Evolutionary conservation across 2,797 vertebrate species (phyloP).

Genomic region (Lagorchestes hirsutus): DNA sequence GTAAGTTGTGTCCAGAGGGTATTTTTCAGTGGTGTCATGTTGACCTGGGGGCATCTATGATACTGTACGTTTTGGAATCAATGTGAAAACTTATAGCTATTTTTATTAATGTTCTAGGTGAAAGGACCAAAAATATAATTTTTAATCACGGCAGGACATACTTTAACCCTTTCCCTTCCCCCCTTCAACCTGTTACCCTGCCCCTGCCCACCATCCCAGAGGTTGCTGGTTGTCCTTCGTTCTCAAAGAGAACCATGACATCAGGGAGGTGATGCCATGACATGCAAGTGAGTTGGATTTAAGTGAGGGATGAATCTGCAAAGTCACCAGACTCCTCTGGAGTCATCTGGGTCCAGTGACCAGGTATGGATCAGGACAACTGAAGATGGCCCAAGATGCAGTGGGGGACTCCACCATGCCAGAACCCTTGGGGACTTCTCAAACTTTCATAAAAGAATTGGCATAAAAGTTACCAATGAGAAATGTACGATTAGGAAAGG

Average conservation of each 20-base stretch:
- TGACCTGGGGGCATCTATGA: conserved; percentile 16
- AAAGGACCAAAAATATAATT: conserved; percentile 38
- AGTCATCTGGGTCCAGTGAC: too few relatives aligned
- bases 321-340: too few relatives aligned
- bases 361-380: too few relatives aligned
- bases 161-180: neutral
- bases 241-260: too few relatives aligned
- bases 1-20: neutral
- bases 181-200: neutral
- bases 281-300: too few relatives aligned
- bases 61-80: neutral
- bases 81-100: neutral
- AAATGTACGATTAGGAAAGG: neutral
- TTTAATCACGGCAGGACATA: neutral
- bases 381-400: too few relatives aligned
- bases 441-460: neutral
- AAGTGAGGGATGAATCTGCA: too few relatives aligned
- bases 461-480: neutral
- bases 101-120: conserved; percentile 14
- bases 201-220: neutral
- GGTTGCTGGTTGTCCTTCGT: too few relatives aligned
- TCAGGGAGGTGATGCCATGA: too few relatives aligned
- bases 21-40: conserved; percentile 12
- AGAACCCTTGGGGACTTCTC: neutral
- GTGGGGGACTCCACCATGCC: neutral